These are phyloP conservation scores for Phaedon cochleariae DNA, from an alignment of 2,888 invertebrate genomes.

Conservation along the genomic window DNA sequence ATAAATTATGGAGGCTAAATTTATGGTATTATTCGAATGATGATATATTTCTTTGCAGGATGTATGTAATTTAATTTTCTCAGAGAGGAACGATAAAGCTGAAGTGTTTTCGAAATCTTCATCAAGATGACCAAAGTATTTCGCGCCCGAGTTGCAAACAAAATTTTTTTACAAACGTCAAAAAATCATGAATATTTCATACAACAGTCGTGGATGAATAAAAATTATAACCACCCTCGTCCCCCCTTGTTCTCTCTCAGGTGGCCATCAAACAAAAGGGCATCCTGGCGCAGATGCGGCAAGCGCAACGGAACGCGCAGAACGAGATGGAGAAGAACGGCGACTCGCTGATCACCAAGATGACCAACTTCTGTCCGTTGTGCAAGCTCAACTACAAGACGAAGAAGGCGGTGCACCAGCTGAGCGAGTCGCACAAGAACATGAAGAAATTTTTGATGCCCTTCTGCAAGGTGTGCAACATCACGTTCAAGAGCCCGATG, in stretches of 20 bases:
- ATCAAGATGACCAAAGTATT: too few species aligned
- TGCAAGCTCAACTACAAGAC: constrained; percentile 62
- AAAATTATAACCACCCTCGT: too few species aligned
- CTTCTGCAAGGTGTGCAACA: constrained; percentile 79
- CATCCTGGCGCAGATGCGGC: constrained; percentile 79
- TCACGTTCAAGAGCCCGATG: constrained; percentile 85
- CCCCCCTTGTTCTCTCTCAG: neutral
- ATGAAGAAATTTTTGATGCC: constrained; percentile 88
- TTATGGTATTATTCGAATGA: too few species aligned
- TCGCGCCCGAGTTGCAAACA: too few species aligned
- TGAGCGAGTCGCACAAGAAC: constrained; percentile 81
- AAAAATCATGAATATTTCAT: too few species aligned
- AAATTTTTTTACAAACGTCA: too few species aligned
- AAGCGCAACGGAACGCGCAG: constrained; percentile 81
- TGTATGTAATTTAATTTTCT: too few species aligned
- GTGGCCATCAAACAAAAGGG: constrained; percentile 53
- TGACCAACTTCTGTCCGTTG: constrained; percentile 60
- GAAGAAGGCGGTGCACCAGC: constrained; percentile 77
- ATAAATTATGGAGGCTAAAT: too few species aligned
- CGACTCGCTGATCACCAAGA: constrained; percentile 65
- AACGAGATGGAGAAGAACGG: constrained; percentile 76
- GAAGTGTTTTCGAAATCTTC: too few species aligned
- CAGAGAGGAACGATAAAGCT: too few species aligned
- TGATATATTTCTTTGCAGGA: too few species aligned
- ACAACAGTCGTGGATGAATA: too few species aligned